Evolutionary conservation across 1,140 invertebrate species (phyloP), one percentile per base, ranked within the genome.

Genomic region (Drosophila carrolli): DNA sequence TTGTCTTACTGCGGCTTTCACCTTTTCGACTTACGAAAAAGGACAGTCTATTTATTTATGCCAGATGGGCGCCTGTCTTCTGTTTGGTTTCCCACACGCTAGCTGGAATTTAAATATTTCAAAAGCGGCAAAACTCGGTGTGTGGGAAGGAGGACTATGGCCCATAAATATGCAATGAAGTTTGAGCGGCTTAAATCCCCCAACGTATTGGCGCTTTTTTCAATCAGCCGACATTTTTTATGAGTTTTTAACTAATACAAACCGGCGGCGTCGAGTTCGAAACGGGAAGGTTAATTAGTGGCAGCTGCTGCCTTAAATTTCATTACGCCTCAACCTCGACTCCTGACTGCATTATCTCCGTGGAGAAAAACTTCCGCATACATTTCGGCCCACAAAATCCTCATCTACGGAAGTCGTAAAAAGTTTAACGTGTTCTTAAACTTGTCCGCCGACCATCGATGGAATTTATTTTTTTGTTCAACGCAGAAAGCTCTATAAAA

Each of bases 371-470:
- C 43, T 70, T 71, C 14, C 29, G 29, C 63, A 70, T 57, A 48
- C 27, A 70, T 70, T 57, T 56, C 5, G 46, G 27, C 10, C 38
- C 66, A 44, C 51, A 40, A 75, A 63, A 75, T 55, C 60, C 63
- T 71, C 71, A 66, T 78, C 79, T 79, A 73, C 66, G 63, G 57
- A 79, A 70, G 75, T 88, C 84, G 71, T 86, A 83, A 86, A 86
- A 86, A 86, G 83, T 86, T 86, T 77, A 88, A 86, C 66, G 83
- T 88, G 67, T 79, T 86, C 74, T 88, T 79, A 76, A 86, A 88
- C 75, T 70, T 57, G 66, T 65, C 43, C 62, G 60, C 41, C 65
- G 27, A 51, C 44, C 68, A 71, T 72, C 68, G 56, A 70, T 54
- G 46, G 51, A 58, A 73, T 57, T 70, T 73, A 1, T 40, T 40